Evolutionary conservation across 2,888 invertebrate species (phyloP).

Genomic region (Rhagium mordax): DNA sequence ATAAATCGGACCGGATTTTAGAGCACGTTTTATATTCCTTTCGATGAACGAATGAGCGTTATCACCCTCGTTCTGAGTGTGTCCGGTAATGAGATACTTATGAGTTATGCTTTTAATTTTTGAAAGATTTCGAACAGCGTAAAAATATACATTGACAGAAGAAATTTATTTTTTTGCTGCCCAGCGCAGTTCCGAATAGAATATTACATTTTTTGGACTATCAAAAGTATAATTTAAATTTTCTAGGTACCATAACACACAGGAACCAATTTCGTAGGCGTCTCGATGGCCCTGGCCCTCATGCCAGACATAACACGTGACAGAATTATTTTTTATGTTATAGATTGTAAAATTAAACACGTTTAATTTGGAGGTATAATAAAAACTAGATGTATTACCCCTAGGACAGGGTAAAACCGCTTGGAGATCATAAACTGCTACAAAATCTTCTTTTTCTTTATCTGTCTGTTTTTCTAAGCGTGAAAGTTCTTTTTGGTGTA

Average conservation of each 20-base stretch:
- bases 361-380: constrained; percentile 40
- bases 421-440: constrained; percentile 24
- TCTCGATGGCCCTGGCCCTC: not conserved
- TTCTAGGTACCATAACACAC: not conserved
- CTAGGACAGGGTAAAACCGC: constrained; percentile 18
- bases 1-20: constrained; percentile 10
- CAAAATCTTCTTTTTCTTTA: not conserved
- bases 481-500: not conserved
- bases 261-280: not conserved
- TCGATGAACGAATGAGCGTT: constrained; percentile 17
- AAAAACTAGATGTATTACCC: constrained; percentile 35
- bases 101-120: constrained; percentile 24
- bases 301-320: not conserved
- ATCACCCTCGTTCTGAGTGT: constrained; percentile 39
- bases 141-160: not conserved
- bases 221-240: not conserved
- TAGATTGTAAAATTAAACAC: constrained; percentile 8
- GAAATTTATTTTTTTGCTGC: constrained; percentile 13
- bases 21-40: not conserved
- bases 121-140: not conserved
- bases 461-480: no score
- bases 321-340: not conserved
- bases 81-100: constrained; percentile 29
- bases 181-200: constrained; percentile 23
- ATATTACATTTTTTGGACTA: not conserved